Evolutionary conservation across 1,140 invertebrate genomes (phyloP), one percentile per base, ranked within the genome.

Genomic region (Heterodera carotae): DNA sequence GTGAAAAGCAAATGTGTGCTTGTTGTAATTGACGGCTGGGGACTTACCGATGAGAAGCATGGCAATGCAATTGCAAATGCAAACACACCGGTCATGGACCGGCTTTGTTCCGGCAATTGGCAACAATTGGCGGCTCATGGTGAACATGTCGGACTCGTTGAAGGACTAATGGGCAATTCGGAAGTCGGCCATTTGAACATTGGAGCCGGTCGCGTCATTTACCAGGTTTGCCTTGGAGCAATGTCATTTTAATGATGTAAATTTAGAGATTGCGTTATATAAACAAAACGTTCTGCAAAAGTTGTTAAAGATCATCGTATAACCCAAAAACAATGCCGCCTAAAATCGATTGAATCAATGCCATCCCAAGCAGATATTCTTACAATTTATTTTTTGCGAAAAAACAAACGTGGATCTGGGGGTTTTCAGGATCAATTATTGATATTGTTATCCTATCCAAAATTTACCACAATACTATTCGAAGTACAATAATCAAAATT

Each of bases 141-240:
- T 15, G 69, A 87, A 27, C 86, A 88, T 29, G 90, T 90, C 71
- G 90, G 90, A 39, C 83, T 90, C 48, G 90, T 89, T 7, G 88
- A 87, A 67, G 89, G 89, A 53, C 81, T 89, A 59, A 90, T 90
- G 89, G 90, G 90, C 10, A 90, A 90, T 72, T 90, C 89, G 27
- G 90, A 90, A 86, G 90, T 90, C 27, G 90, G 90, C 25, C 90
- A 90, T 82, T 78, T 90, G 79, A 90, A 90, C 80, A 89, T 90
- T 76, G 90, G 90, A 22, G 89, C 90, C 69, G 90, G 90, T 34
- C 83, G 90, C 67, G 89, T 90, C 2, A 86, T 91, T 39, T 90
- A 90, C 80, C 90, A 90, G 81, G 87, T 84, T 75, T n/a, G n/a
- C 74, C n/a, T 34, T 56, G 4, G n/a, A n/a, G n/a, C n/a, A n/a